Conservation (phyloP, 2,797 vertebrate genomes). For the Pseudotriccus pelzelni region DNA sequence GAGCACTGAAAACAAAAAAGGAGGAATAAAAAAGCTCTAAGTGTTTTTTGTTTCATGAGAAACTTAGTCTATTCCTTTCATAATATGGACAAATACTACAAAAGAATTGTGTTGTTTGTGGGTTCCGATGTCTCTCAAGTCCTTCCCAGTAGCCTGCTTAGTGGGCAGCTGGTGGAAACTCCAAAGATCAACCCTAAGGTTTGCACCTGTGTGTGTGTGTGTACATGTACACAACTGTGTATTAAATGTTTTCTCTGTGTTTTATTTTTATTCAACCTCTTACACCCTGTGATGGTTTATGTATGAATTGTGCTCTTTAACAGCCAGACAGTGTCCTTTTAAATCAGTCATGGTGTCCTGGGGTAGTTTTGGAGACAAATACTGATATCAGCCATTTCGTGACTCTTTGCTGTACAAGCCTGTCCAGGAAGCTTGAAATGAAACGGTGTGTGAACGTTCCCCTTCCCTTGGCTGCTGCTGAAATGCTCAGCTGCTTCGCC, state of each 20-base stretch:
- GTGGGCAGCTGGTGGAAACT: not conserved
- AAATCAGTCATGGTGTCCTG: not conserved
- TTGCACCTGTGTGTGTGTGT: not conserved
- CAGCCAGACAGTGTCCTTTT: not conserved
- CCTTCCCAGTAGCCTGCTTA: not conserved
- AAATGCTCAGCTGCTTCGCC: accelerated
- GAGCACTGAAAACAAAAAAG: not conserved
- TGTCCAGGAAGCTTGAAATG: not conserved
- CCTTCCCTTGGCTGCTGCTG: not conserved
- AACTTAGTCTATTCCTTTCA: not conserved
- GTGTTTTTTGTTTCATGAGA: not conserved
- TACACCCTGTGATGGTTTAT: not conserved
- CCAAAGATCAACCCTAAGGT: not conserved
- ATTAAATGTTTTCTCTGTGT: not conserved
- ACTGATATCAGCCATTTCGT: not conserved
- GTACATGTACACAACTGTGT: accelerated
- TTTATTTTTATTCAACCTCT: not conserved
- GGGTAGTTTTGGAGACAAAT: not conserved
- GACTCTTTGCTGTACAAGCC: not conserved
- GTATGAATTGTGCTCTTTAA: not conserved
- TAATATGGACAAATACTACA: not conserved
- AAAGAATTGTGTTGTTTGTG: not conserved
- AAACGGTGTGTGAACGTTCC: accelerated
- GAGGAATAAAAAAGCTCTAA: not conserved
- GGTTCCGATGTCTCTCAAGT: not conserved